phyloP scores from a whole-genome alignment of 2,113 vertebrate genomes.

The Lethenteron camtschaticum region DNA sequence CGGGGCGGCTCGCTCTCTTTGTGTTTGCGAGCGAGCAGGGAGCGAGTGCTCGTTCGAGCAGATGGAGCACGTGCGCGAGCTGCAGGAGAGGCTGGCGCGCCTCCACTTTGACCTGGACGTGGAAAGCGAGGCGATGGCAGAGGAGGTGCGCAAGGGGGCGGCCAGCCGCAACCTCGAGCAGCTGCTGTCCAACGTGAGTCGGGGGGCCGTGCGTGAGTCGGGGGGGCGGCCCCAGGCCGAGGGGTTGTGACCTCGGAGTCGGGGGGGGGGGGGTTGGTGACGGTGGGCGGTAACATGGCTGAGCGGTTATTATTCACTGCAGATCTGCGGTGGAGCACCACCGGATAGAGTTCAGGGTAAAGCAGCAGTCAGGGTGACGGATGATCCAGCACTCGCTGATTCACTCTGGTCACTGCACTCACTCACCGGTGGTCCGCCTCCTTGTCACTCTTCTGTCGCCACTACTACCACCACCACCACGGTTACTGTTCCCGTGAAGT shows the following conservation, averaged over 20 bases:
- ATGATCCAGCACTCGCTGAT: no score
- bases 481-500: no score
- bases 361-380: no score
- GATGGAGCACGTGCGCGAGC: constrained; percentile 89
- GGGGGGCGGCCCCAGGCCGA: no score
- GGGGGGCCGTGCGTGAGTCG: neutral
- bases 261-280: no score
- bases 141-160: constrained; percentile 54
- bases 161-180: constrained; percentile 77
- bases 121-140: constrained; percentile 68
- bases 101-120: constrained; percentile 78
- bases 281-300: no score
- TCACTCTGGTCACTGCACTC: no score
- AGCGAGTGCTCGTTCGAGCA: constrained; percentile 89
- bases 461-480: no score
- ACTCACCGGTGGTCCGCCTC: no score
- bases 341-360: neutral
- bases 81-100: constrained; percentile 88
- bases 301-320: neutral
- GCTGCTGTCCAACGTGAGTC: constrained; percentile 62
- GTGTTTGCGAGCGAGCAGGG: constrained; percentile 22
- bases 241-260: no score
- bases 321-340: constrained; percentile 4
- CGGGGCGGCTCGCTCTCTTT: no score
- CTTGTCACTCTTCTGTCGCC: no score